phyloP scores from a whole-genome alignment of 2,797 vertebrate species.

The Rallus crepitans region DNA sequence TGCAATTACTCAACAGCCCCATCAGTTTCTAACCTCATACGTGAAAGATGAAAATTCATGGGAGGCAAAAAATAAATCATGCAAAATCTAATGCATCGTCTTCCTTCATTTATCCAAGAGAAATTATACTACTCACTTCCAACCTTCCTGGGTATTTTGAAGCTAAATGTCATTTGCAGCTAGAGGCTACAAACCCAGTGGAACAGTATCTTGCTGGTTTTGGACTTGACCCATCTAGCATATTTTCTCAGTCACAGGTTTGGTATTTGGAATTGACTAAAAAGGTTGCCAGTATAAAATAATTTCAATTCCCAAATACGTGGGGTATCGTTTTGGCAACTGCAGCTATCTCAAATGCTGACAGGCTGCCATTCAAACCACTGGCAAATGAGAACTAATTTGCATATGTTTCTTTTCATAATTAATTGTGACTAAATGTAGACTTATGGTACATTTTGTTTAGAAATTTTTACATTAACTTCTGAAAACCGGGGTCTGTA shows the following conservation, averaged over 20 bases:
- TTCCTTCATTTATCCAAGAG: background rate
- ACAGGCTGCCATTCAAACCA: conserved; percentile 41
- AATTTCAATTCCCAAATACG: background rate
- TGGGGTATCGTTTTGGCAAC: background rate
- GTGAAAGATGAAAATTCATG: background rate
- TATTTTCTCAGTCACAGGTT: background rate
- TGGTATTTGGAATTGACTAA: conserved; percentile 1
- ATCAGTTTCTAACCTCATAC: background rate
- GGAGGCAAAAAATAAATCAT: too few relatives aligned
- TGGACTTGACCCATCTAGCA: background rate
- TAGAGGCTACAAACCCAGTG: background rate
- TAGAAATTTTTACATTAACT: conserved; percentile 59
- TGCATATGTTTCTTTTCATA: conserved; percentile 45
- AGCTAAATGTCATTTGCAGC: background rate
- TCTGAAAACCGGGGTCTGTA: conserved; percentile 39
- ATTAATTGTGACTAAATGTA: conserved; percentile 68
- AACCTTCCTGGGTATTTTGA: background rate
- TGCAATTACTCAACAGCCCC: background rate
- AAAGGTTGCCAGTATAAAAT: background rate
- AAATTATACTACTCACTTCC: background rate
- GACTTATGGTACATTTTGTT: conserved; percentile 59
- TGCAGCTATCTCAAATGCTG: conserved; percentile 13
- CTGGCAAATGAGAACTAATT: conserved; percentile 28
- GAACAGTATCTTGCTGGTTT: background rate
- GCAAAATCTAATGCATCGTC: background rate